phyloP scores from a whole-genome alignment of 2,797 vertebrate species.

The Rhyacichthys aspro region DNA sequence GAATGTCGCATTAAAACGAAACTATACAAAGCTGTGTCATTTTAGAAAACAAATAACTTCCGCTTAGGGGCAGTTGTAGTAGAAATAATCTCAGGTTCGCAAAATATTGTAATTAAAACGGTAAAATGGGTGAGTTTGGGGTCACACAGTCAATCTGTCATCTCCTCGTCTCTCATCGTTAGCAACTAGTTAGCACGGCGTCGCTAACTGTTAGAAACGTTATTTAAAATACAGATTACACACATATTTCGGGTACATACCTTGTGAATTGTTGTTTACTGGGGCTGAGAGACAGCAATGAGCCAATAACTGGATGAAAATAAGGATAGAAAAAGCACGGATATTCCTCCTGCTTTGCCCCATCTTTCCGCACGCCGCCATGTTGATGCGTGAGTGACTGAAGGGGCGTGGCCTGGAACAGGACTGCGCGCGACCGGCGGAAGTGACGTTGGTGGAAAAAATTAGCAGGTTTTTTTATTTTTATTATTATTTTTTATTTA shows the following conservation, averaged over 20 bases:
- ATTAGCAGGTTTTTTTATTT: too few relatives aligned
- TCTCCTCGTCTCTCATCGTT: not conserved
- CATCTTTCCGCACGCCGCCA: slow-evolving; percentile 66
- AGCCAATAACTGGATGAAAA: slow-evolving; percentile 47
- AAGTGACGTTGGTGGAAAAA: too few relatives aligned
- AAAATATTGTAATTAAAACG: too few relatives aligned
- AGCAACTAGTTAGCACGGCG: slow-evolving; percentile 3
- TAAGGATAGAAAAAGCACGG: slow-evolving; percentile 41
- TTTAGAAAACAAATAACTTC: too few relatives aligned
- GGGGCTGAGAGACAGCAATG: slow-evolving; percentile 20
- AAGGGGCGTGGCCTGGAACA: slow-evolving; percentile 25
- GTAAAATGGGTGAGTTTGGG: too few relatives aligned
- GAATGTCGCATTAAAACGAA: too few relatives aligned
- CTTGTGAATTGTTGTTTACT: fast-evolving
- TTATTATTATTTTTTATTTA: too few relatives aligned
- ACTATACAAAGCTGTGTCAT: too few relatives aligned
- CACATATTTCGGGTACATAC: slow-evolving; percentile 23
- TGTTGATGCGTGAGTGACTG: slow-evolving; percentile 58
- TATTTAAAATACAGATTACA: not conserved
- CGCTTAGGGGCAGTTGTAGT: too few relatives aligned
- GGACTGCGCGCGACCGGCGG: too few relatives aligned
- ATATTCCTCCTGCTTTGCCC: slow-evolving; percentile 24
- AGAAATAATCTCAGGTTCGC: too few relatives aligned
- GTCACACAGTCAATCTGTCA: not conserved
- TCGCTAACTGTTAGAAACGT: not conserved